Base-by-base conservation (phyloP, 2,797 vertebrate genomes). In the Mormyrus hasselquistii region DNA sequence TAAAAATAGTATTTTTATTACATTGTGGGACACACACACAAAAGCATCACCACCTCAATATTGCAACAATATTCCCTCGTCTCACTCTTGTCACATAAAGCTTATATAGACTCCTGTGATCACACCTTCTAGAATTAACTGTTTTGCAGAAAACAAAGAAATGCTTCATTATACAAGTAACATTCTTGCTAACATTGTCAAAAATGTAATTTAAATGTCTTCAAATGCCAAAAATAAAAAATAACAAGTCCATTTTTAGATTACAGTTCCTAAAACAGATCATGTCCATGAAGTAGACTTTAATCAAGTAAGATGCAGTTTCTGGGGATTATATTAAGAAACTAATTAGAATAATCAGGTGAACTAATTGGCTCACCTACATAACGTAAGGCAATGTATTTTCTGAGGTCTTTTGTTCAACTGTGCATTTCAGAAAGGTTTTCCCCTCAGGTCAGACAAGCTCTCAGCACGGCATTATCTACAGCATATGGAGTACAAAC, bases 291-390 rank as follows among this genome's bases (percentile, higher is more conserved):
- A 19, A 84, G 69, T n/a, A 76, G 44, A 49, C n/a, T 52, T 49
- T 52, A 49, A 84, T 84, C 82, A 87, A 16, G 85, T 87, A 38
- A 16, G 14, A 87, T 57, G 14, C 53, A 10, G 29, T 59, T 87
- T 25, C 53, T 87, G 12, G 53, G 53, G 34, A 59, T 41, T 87
- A 59, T 87, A 59, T 87, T 87, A 87, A 87, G 85, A 57, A 87
- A 59, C 85, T 87, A 87, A 87, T 87, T 87, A 87, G 85, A 87
- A 87, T 87, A 59, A 87, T 87, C 85, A 87, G 85, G 85, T 87
- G 85, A 87, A 59, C 85, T 87, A 87, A 87, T 87, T 44, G 85
- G 16, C 85, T 87, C 85, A 87, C 85, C 85, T 87, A 87, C 85
- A 34, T 87, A 87, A 87, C 4, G 38, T 9, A 44, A 87, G 50